Conservation (phyloP, 2,888 invertebrate species). For the Boloria selene region DNA sequence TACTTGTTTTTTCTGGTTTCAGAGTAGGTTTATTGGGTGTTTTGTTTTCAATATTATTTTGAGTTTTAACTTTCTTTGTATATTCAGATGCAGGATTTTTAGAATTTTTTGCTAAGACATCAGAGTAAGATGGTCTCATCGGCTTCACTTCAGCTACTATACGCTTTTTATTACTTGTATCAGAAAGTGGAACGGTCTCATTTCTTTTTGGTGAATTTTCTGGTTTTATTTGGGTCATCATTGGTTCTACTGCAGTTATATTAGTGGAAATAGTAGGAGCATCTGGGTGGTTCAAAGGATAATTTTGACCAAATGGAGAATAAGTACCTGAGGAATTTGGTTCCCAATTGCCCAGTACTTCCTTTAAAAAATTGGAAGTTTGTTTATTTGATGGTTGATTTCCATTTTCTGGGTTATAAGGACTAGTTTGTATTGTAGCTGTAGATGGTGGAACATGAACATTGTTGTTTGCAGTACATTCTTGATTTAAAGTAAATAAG, state of each 20-base stretch:
- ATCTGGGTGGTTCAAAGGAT: constrained; percentile 78
- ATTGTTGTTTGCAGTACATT: constrained; percentile 62
- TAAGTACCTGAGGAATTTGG: constrained; percentile 88
- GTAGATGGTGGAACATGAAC: constrained; percentile 51
- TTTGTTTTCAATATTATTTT: constrained; percentile 66
- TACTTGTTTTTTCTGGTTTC: constrained; percentile 67
- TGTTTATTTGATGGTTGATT: constrained; percentile 56
- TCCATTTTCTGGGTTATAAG: constrained; percentile 56
- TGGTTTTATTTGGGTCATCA: constrained; percentile 55
- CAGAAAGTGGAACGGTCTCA: constrained; percentile 75
- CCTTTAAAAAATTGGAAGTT: constrained; percentile 84
- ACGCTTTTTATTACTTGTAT: constrained; percentile 84
- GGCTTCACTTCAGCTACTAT: constrained; percentile 93
- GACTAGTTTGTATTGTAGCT: constrained; percentile 51
- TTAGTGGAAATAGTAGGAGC: constrained; percentile 61
- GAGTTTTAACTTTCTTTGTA: constrained; percentile 71
- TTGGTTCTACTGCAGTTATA: constrained; percentile 55
- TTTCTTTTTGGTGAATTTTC: constrained; percentile 71
- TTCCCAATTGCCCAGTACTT: constrained; percentile 87
- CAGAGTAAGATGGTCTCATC: constrained; percentile 93
- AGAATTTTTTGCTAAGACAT: constrained; percentile 88
- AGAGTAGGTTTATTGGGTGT: constrained; percentile 60
- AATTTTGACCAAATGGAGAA: constrained; percentile 86
- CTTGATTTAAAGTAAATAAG: constrained; percentile 70
- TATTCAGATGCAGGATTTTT: constrained; percentile 77